Evolutionary conservation across 2,113 vertebrate genomes (phyloP).

Genomic region (Symphodus melops): DNA sequence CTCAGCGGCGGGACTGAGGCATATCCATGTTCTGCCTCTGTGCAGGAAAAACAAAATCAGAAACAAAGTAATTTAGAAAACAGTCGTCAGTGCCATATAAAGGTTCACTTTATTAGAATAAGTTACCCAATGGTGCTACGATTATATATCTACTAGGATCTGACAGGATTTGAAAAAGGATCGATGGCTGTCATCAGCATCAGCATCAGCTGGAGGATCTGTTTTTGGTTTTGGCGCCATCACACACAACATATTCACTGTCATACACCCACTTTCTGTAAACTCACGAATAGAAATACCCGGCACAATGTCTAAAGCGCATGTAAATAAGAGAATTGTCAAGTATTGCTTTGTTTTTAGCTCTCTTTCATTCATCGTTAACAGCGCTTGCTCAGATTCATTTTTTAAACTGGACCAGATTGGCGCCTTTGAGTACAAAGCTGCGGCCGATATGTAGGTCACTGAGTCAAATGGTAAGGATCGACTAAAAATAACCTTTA

Average conservation of each 20-base stretch:
- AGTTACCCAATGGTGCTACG: background rate
- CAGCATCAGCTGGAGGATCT: slow-evolving; percentile 51
- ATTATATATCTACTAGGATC: background rate
- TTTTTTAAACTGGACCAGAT: slow-evolving; percentile 83
- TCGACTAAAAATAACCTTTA: background rate
- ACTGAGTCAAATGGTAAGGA: slow-evolving; percentile 69
- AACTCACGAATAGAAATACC: background rate
- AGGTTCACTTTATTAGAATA: background rate
- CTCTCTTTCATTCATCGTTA: slow-evolving; percentile 8
- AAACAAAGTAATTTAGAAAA: background rate
- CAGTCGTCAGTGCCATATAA: background rate
- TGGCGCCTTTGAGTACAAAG: slow-evolving; percentile 86
- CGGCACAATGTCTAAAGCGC: background rate
- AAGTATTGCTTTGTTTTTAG: background rate
- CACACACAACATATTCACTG: background rate
- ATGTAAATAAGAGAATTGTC: background rate
- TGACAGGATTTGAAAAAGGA: background rate
- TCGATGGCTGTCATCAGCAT: slow-evolving; percentile 28
- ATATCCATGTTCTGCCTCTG: slow-evolving; percentile 94
- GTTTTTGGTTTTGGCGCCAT: slow-evolving; percentile 83
- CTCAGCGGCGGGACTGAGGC: slow-evolving; percentile 86
- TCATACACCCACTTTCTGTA: background rate
- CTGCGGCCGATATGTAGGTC: slow-evolving; percentile 80
- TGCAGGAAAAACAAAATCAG: background rate
- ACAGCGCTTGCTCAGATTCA: slow-evolving; percentile 16